Percentiles rank a stretch among this genome's conserved stretches.
phyloP scores from a whole-genome alignment of 64 coral and sea anemone genomes.

The Acropora yongei region DNA sequence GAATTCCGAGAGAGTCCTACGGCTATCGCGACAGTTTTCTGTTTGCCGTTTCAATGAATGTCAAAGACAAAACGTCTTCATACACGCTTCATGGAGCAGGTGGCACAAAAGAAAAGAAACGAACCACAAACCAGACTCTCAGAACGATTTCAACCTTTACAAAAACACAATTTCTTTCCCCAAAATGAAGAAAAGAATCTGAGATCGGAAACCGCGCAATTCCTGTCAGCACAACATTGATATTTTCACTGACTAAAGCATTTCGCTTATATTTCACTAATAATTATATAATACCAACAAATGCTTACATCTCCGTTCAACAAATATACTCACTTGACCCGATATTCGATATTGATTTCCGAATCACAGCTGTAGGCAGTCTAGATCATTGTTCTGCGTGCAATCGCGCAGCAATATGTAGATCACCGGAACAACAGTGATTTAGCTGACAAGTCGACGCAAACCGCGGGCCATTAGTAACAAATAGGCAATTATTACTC shows the following conservation, averaged over 20 bases:
- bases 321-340: constrained; percentile 48
- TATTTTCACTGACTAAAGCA: neutral
- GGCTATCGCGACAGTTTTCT: neutral
- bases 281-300: neutral
- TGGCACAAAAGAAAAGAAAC: neutral
- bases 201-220: constrained; percentile 12
- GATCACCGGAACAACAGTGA: neutral
- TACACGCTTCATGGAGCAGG: neutral
- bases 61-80: neutral
- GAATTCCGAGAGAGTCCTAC: neutral
- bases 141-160: neutral
- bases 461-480: neutral
- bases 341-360: constrained; percentile 28
- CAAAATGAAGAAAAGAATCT: neutral
- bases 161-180: neutral
- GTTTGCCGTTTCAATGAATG: neutral
- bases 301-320: neutral
- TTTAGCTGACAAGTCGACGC: neutral
- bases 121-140: neutral
- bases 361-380: neutral
- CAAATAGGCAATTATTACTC: constrained; percentile 26
- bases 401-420: neutral
- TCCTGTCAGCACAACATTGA: constrained; percentile 15
- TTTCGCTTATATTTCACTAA: constrained; percentile 16
- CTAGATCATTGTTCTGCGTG: neutral